Percentiles rank a stretch among this genome's conserved stretches.
Evolutionary conservation across 2,888 invertebrate genomes (phyloP).

Genomic region (Plagiodera versicolora): DNA sequence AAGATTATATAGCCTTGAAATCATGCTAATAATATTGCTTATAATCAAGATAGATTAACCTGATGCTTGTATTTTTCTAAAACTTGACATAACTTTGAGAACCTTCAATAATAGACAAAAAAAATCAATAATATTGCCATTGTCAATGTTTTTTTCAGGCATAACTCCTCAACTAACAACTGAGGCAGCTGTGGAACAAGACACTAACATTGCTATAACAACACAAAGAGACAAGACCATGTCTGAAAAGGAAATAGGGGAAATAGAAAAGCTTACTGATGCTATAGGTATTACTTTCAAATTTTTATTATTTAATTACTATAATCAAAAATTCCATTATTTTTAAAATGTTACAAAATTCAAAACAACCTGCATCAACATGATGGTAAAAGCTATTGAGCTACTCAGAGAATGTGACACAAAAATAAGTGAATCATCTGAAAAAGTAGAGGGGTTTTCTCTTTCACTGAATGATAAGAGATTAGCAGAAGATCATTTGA

Average conservation of each 20-base stretch:
- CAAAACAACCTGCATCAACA: conserved; percentile 4
- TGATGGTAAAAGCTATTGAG: conserved; percentile 2
- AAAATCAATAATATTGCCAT: neutral
- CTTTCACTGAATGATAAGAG: conserved; percentile 2
- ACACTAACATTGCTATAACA: neutral
- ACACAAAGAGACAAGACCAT: neutral
- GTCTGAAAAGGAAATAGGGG: conserved; percentile 1
- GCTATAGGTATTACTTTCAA: neutral
- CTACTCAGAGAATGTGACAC: conserved; percentile 1
- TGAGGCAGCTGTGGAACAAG: neutral
- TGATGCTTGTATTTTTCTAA: neutral
- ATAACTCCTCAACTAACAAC: neutral
- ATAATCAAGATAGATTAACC: neutral
- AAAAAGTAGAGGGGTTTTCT: conserved; percentile 3
- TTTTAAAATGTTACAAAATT: conserved; percentile 6
- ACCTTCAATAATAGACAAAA: neutral
- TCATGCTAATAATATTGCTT: too few species aligned
- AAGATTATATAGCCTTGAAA: neutral
- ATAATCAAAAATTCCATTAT: neutral
- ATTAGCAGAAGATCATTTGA: conserved; percentile 2
- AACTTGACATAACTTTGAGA: neutral
- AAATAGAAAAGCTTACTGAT: conserved; percentile 5
- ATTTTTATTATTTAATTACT: neutral
- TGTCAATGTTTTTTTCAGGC: conserved; percentile 1
- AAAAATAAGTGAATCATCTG: conserved; percentile 3